Conservation (phyloP, 1,140 invertebrate genomes). For the Drosophila burlai region DNA sequence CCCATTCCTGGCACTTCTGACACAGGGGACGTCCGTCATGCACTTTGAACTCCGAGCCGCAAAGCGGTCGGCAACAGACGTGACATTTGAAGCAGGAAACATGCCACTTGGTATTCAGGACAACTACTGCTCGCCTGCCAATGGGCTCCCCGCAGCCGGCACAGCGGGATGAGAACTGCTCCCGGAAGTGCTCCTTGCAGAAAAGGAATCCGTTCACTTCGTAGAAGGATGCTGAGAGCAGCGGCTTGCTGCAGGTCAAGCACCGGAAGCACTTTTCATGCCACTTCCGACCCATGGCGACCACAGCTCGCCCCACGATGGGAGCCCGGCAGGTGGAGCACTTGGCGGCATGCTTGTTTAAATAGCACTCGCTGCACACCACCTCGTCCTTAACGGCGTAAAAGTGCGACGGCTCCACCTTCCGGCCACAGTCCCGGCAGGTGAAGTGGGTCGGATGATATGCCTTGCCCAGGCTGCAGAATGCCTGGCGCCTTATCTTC, state of each 20-base stretch:
- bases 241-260: slow-evolving; percentile 35
- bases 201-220: slow-evolving; percentile 57
- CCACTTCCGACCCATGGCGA: slow-evolving; percentile 44
- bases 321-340: slow-evolving; percentile 31
- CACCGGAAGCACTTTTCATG: slow-evolving; percentile 54
- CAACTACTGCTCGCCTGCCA: slow-evolving; percentile 24
- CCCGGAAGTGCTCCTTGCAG: slow-evolving; percentile 46
- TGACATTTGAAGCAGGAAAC: slow-evolving; percentile 31
- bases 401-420: slow-evolving; percentile 15
- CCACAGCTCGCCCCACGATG: slow-evolving; percentile 29
- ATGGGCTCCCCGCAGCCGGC: slow-evolving; percentile 44
- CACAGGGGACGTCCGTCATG: slow-evolving; percentile 33
- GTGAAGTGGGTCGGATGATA: slow-evolving; percentile 58
- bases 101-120: slow-evolving; percentile 54
- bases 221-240: slow-evolving; percentile 31
- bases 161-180: slow-evolving; percentile 43
- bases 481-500: slow-evolving; percentile 3
- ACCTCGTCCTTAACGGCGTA: slow-evolving; percentile 27
- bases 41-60: slow-evolving; percentile 13
- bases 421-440: slow-evolving; percentile 24
- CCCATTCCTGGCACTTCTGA: slow-evolving; percentile 7
- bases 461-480: slow-evolving; percentile 33
- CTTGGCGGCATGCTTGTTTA: slow-evolving; percentile 18
- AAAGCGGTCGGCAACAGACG: slow-evolving; percentile 13
- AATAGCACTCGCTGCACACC: slow-evolving; percentile 41